Base-by-base conservation (phyloP, 2,113 vertebrate species). In the Chionomys nivalis region DNA sequence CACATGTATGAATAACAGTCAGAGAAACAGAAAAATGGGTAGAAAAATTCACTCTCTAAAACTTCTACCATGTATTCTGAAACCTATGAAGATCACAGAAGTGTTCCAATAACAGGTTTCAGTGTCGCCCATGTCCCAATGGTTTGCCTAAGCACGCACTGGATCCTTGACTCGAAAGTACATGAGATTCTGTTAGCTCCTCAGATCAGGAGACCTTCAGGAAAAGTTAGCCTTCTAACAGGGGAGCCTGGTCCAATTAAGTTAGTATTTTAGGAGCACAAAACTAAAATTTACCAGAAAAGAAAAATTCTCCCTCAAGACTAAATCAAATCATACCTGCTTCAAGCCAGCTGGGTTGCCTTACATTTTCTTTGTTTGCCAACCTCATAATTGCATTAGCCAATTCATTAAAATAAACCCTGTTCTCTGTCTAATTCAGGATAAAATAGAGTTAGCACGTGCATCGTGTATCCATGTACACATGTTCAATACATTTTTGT, bases 241-340 rank as follows among this genome's bases (percentile, higher is more conserved):
- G 47, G 14, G 65, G 36, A 33, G 42, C 26, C 28, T 94, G 23
- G 36, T 76, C 26, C 66, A 93, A 81, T n/a, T 63, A 63, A 23
- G 10, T 49, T 44, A 85, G 42, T 14, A 13, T 21, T 58, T 44
- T 85, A 85, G 52, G 17, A 91, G 19, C n/a, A 91, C 83, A 89
- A 89, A 91, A 58, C 58, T 72, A 65, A 86, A 36, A 17, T 88
- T 93, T 91, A 63, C 26, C 49, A 75, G 16, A 87, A 68, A 94
- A 86, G 12, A 93, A 61, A 93, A 79, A 47, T 63, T 76, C 28
- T 94, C 24, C 36, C 13, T 92, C 72, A 52, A 68, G 39, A 70
- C 47, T 44, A 88, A 7, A 75, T 89, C 5, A 79, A 16, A 42
- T 79, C 9, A 47, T 78, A 28, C 70, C 33, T 90, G 28, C 49